phyloP scores from a whole-genome alignment of 2,888 invertebrate species.

The Carabus problematicus region DNA sequence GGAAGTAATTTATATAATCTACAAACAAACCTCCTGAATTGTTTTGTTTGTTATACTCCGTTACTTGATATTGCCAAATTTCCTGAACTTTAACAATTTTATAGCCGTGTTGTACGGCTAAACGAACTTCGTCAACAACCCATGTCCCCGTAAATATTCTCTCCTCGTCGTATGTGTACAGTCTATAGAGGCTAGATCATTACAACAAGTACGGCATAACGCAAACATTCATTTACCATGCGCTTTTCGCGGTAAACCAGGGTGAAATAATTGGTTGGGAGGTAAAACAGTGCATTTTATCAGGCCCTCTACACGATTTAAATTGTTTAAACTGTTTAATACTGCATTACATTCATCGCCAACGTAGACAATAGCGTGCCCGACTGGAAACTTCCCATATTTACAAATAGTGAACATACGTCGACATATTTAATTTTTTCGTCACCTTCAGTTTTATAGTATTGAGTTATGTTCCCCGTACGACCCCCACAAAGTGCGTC shows the following conservation, averaged over 20 bases:
- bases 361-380: conserved; percentile 47
- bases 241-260: conserved; percentile 49
- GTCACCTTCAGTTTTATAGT: conserved; percentile 24
- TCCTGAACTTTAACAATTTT: neutral
- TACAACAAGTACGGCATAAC: conserved; percentile 52
- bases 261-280: conserved; percentile 46
- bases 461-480: conserved; percentile 43
- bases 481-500: conserved; percentile 48
- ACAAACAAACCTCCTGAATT: conserved; percentile 21
- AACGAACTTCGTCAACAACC: conserved; percentile 44
- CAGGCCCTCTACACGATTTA: conserved; percentile 3
- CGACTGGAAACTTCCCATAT: conserved; percentile 46
- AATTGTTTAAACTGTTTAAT: neutral
- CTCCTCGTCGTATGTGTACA: conserved; percentile 52
- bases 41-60: neutral
- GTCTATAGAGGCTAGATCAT: conserved; percentile 45
- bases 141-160: conserved; percentile 47
- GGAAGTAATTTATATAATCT: conserved; percentile 17
- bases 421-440: conserved; percentile 46
- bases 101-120: conserved; percentile 1
- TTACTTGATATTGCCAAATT: conserved; percentile 2
- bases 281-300: conserved; percentile 20
- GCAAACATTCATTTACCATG: conserved; percentile 52
- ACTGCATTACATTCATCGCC: conserved; percentile 35
- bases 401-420: conserved; percentile 48